Conservation (phyloP, 1,140 invertebrate genomes). For the Bombus balteatus region DNA sequence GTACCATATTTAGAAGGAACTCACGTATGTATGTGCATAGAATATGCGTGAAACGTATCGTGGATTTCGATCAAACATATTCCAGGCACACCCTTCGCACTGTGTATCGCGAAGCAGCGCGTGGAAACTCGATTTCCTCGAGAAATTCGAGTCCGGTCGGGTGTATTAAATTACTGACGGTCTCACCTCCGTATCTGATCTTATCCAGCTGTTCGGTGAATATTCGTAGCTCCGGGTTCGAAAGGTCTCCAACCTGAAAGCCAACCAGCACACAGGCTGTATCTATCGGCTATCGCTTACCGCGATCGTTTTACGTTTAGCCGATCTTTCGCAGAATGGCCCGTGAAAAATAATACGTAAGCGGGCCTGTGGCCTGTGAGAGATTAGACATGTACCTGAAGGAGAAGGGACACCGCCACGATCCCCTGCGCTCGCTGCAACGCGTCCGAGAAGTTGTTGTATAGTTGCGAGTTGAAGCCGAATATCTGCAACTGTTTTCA, state of each 20-base stretch:
- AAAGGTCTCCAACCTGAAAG: conserved; percentile 91
- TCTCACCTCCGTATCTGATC: conserved; percentile 93
- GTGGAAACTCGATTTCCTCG: conserved; percentile 17
- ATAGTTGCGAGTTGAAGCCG: conserved; percentile 96
- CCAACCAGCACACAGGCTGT: conserved; percentile 61
- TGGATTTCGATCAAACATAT: background rate
- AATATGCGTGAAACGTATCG: background rate
- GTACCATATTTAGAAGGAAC: background rate
- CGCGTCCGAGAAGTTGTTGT: conserved; percentile 95
- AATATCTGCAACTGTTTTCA: conserved; percentile 93
- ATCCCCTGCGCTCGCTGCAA: conserved; percentile 94
- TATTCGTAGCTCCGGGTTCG: conserved; percentile 92
- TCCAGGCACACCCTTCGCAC: background rate
- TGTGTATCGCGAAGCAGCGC: no score
- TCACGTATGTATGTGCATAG: background rate
- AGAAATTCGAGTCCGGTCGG: conserved; percentile 28
- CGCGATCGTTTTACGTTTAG: conserved; percentile 56
- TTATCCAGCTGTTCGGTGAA: conserved; percentile 94
- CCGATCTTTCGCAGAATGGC: conserved; percentile 35
- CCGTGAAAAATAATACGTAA: background rate
- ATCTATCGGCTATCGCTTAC: conserved; percentile 67
- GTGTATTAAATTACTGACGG: conserved; percentile 32
- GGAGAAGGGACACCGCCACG: conserved; percentile 92
- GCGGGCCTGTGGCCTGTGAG: background rate
- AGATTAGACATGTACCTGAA: conserved; percentile 88